These are phyloP conservation scores for Orius insidiosus DNA, from an alignment of 1,140 invertebrate genomes.

Conservation along the genomic window DNA sequence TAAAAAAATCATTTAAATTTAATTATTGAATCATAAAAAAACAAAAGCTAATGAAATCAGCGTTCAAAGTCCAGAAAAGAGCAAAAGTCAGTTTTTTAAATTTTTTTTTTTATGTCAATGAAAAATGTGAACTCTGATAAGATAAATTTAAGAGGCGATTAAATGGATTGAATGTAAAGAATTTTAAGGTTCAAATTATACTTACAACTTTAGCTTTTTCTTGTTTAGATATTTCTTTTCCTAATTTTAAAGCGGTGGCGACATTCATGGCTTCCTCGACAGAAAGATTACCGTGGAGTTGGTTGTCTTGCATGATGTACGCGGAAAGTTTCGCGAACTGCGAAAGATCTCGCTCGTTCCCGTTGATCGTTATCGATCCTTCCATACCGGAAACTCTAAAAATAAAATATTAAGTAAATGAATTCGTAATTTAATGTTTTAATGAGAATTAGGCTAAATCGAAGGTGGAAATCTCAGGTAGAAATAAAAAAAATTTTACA, in stretches of 20 bases:
- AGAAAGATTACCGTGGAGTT: conserved; percentile 80
- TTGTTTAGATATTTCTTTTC: conserved; percentile 41
- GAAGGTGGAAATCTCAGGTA: too few relatives aligned
- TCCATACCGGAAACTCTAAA: conserved; percentile 53
- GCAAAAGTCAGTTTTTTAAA: background rate
- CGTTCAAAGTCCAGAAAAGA: background rate
- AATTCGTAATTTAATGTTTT: too few relatives aligned
- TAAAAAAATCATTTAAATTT: background rate
- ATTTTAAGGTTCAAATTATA: conserved; percentile 13
- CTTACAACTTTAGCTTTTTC: conserved; percentile 73
- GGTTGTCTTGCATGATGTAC: conserved; percentile 97
- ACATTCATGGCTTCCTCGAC: conserved; percentile 88
- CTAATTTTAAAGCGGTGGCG: conserved; percentile 76
- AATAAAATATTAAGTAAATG: conserved; percentile 20
- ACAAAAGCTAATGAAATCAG: conserved; percentile 1
- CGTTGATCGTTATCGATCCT: conserved; percentile 71
- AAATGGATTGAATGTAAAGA: too few relatives aligned
- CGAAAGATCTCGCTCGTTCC: conserved; percentile 67
- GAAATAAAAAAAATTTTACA: too few relatives aligned
- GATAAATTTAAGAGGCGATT: too few relatives aligned
- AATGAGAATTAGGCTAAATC: too few relatives aligned
- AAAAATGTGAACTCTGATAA: too few relatives aligned
- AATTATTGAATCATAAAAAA: background rate
- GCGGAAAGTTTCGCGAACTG: conserved; percentile 85
- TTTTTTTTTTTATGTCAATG: too few relatives aligned